Conservation (phyloP, 2,113 vertebrate genomes). For the Mastomys natalensis region DNA sequence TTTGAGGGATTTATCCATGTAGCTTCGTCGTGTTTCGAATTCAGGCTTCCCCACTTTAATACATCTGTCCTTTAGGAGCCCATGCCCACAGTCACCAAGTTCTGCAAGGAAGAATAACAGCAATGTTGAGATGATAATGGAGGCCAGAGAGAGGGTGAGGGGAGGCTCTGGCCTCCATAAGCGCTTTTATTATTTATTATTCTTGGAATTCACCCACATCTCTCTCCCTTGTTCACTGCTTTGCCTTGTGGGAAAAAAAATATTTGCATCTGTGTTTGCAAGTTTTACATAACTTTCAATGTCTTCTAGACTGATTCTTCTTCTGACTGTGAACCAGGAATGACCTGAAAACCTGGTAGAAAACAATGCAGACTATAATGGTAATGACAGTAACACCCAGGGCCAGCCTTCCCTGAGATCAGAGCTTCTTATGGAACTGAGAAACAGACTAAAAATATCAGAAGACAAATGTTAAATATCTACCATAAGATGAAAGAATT, state of each 20-base stretch:
- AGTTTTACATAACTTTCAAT: conserved; percentile 59
- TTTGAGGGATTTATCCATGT: conserved; percentile 13
- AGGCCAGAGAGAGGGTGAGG: not conserved
- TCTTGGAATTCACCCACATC: not conserved
- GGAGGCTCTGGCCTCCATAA: conserved; percentile 15
- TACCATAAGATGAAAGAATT: conserved; percentile 76
- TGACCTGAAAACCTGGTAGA: conserved; percentile 62
- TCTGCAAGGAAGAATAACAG: not conserved
- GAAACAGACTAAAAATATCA: conserved; percentile 47
- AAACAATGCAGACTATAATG: conserved; percentile 40
- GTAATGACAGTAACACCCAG: conserved; percentile 39
- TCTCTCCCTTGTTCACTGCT: not conserved
- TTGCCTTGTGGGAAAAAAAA: conserved; percentile 10
- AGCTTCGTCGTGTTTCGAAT: not conserved
- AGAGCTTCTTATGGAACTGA: conserved; percentile 70
- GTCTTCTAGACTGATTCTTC: conserved; percentile 51
- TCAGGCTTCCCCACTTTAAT: not conserved
- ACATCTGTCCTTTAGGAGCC: not conserved
- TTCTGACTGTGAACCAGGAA: conserved; percentile 60
- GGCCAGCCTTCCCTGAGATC: conserved; percentile 40
- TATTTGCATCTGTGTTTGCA: conserved; percentile 67
- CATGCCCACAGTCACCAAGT: not conserved
- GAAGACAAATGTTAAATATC: conserved; percentile 80
- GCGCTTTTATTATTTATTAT: conserved; percentile 54
- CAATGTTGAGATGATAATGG: not conserved